phyloP scores from a whole-genome alignment of 2,113 vertebrate genomes.

The Serinus canaria region DNA sequence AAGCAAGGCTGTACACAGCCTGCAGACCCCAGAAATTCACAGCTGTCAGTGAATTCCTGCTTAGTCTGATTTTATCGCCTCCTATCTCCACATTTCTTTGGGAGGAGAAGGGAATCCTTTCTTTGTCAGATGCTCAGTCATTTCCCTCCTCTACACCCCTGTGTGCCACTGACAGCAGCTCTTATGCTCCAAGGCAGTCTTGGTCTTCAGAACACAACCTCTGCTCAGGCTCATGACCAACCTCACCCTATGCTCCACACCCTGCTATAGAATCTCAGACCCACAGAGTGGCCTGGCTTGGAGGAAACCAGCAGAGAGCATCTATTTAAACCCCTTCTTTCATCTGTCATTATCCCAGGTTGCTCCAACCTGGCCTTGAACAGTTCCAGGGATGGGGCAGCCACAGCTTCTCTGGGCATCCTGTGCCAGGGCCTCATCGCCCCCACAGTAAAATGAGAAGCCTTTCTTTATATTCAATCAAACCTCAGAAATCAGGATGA shows the following conservation, averaged over 20 bases:
- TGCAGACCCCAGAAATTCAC: not conserved
- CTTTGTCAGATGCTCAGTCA: not conserved
- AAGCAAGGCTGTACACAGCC: not conserved
- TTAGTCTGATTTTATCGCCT: not conserved
- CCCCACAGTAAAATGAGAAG: accelerated
- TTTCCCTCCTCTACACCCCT: not conserved
- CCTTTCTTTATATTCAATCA: not conserved
- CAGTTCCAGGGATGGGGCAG: not conserved
- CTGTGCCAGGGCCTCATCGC: not conserved
- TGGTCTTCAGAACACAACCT: not conserved
- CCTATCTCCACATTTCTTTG: not conserved
- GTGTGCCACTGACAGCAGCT: not conserved
- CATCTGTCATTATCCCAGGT: not conserved
- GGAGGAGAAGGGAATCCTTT: not conserved
- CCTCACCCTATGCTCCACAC: not conserved
- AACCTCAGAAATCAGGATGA: not conserved
- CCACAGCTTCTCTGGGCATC: not conserved
- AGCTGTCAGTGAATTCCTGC: not conserved
- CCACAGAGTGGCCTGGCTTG: not conserved
- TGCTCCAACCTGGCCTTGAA: not conserved
- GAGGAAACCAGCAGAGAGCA: not conserved
- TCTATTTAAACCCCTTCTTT: not conserved
- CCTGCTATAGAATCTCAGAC: not conserved
- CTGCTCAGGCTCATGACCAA: not conserved
- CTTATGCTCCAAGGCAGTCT: not conserved